Evolutionary conservation across 2,797 vertebrate genomes (phyloP).

Genomic region (Triplophysa bombifrons): DNA sequence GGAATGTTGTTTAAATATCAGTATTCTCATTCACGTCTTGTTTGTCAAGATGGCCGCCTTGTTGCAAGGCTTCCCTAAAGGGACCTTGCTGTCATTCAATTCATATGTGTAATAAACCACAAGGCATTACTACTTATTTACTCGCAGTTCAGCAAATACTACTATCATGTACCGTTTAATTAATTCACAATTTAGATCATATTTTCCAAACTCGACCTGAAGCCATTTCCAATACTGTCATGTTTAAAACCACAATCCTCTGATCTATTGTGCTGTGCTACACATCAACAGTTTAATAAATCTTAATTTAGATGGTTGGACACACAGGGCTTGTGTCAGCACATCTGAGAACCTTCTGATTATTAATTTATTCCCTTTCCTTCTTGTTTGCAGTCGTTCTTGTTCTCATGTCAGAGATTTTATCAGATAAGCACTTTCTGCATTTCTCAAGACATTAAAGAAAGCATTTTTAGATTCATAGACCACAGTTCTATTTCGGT

Average conservation of each 20-base stretch:
- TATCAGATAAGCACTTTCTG: constrained; percentile 43
- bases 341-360: constrained; percentile 35
- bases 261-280: constrained; percentile 26
- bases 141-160: too few relatives aligned
- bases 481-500: constrained; percentile 1
- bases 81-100: too few relatives aligned
- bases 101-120: too few relatives aligned
- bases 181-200: background rate
- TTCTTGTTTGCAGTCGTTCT: constrained; percentile 24
- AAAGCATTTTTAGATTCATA: constrained; percentile 14
- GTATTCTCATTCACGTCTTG: too few relatives aligned
- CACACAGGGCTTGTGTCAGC: constrained; percentile 45
- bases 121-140: too few relatives aligned
- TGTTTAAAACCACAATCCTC: constrained; percentile 9
- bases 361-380: constrained; percentile 44
- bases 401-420: constrained; percentile 40
- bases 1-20: too few relatives aligned
- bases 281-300: constrained; percentile 48
- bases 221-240: background rate
- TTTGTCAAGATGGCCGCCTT: too few relatives aligned
- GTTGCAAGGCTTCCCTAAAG: too few relatives aligned
- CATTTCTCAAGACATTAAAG: background rate
- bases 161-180: background rate
- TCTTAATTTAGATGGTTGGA: constrained; percentile 53
- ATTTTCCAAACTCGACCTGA: background rate